Conservation (phyloP, 2,113 vertebrate genomes). For the Tetraodon nigroviridis region DNA sequence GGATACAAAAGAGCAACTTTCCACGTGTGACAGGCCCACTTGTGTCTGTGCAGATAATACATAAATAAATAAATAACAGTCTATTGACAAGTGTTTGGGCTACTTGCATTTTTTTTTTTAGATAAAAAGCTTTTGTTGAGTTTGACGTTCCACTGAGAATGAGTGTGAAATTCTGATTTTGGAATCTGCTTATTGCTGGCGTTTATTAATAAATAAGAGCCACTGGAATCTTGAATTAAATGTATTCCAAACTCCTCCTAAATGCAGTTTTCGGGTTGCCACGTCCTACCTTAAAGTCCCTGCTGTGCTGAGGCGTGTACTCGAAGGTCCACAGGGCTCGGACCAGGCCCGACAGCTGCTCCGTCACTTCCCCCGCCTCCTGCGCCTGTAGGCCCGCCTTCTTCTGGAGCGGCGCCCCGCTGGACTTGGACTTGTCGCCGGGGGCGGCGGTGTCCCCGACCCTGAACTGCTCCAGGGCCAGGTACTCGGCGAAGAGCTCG, state of each 20-base stretch:
- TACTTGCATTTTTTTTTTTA: too few relatives aligned
- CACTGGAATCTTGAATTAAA: neutral
- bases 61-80: too few relatives aligned
- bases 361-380: conserved; percentile 85
- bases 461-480: conserved; percentile 88
- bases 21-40: conserved; percentile 27
- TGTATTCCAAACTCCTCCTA: neutral
- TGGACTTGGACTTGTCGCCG: conserved; percentile 57
- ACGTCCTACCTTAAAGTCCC: conserved; percentile 91
- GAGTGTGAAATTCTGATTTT: too few relatives aligned
- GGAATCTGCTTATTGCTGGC: too few relatives aligned
- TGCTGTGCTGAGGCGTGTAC: conserved; percentile 95
- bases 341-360: conserved; percentile 93
- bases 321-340: conserved; percentile 97
- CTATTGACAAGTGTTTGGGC: too few relatives aligned
- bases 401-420: conserved; percentile 63
- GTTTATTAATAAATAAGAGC: neutral
- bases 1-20: conserved; percentile 15
- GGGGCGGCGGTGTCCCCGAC: conserved; percentile 45
- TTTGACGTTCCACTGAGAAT: too few relatives aligned
- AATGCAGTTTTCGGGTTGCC: neutral
- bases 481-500: conserved; percentile 93
- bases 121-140: too few relatives aligned
- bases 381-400: conserved; percentile 52
- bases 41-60: too few relatives aligned